Conservation (phyloP, 2,797 vertebrate species). For the Urocyon cinereoargenteus region DNA sequence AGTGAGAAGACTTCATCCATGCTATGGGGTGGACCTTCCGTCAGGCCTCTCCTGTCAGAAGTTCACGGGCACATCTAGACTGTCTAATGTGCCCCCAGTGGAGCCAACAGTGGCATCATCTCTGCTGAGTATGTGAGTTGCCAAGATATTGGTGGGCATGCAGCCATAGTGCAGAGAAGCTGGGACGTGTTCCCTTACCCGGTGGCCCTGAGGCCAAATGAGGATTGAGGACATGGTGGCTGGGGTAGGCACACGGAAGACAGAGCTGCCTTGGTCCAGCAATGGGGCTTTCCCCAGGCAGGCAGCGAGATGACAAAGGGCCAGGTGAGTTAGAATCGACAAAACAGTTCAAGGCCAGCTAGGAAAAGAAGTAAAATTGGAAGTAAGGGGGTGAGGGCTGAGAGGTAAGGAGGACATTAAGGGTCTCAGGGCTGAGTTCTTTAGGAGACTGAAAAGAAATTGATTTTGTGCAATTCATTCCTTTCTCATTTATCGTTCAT, state of each 20-base stretch:
- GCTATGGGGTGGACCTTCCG: not conserved
- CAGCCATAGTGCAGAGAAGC: not conserved
- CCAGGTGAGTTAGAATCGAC: not conserved
- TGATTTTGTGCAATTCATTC: not conserved
- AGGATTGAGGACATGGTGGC: accelerated
- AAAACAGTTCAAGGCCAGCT: not conserved
- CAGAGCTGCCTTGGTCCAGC: not conserved
- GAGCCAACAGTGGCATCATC: not conserved
- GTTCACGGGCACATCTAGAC: not conserved
- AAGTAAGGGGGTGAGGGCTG: not conserved
- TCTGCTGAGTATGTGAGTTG: accelerated
- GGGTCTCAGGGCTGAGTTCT: not conserved
- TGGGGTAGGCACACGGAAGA: not conserved
- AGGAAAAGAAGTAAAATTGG: not conserved
- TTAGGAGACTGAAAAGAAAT: not conserved
- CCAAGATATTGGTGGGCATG: not conserved
- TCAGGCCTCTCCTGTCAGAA: not conserved
- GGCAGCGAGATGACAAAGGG: accelerated
- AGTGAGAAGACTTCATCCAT: not conserved
- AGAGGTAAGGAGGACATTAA: not conserved
- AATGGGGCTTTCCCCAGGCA: not conserved
- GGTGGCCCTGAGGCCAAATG: not conserved
- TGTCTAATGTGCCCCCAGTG: accelerated
- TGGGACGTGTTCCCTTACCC: not conserved
- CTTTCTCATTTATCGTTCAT: not conserved